These are phyloP conservation scores for Sebastes glaucus DNA, from an alignment of 2,797 vertebrate genomes.

Conservation along the genomic window DNA sequence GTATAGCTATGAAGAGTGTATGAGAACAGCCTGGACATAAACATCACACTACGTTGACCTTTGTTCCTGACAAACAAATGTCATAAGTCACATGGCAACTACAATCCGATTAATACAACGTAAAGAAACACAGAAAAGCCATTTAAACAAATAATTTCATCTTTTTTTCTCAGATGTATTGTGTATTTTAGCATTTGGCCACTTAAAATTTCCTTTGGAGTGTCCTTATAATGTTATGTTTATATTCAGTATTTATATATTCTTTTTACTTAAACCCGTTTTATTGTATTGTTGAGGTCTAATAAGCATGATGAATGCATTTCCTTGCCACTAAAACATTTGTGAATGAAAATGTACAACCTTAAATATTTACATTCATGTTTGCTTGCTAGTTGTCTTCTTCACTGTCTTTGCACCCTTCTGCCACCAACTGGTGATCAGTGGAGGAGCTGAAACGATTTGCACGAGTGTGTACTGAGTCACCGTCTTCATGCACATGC, in stretches of 20 bases:
- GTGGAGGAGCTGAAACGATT: not conserved
- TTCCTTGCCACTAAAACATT: not conserved
- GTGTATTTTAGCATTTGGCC: not conserved
- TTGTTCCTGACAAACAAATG: no score
- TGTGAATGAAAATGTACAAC: not conserved
- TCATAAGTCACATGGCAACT: no score
- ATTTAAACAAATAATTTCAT: not conserved
- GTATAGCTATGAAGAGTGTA: no score
- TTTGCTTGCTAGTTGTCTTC: not conserved
- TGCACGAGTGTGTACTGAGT: not conserved
- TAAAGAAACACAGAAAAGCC: accelerated
- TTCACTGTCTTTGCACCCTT: not conserved
- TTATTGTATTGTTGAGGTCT: not conserved
- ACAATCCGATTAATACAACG: accelerated
- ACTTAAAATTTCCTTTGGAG: not conserved
- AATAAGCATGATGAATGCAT: not conserved
- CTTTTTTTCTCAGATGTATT: not conserved
- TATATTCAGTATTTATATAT: not conserved
- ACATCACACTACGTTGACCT: no score
- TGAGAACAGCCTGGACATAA: no score
- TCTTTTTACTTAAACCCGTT: not conserved
- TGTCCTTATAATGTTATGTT: accelerated
- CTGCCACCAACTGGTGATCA: not conserved
- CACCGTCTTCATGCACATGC: not conserved
- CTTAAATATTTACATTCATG: not conserved